Conservation (phyloP, 2,888 invertebrate species). For the Drosophila subquinaria region DNA sequence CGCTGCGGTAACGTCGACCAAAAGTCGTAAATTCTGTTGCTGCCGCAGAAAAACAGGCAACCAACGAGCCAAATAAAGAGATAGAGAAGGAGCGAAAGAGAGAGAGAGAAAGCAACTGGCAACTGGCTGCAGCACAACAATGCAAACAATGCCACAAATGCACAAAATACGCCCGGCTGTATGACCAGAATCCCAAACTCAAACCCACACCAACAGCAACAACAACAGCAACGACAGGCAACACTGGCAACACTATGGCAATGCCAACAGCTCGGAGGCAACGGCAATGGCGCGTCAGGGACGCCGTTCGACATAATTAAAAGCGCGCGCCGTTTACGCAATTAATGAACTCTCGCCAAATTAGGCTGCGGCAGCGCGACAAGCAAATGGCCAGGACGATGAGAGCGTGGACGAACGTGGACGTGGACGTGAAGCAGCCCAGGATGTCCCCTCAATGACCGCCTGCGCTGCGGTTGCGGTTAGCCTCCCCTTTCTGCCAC, state of each 20-base stretch:
- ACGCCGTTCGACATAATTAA: constrained; percentile 77
- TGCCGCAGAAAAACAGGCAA: constrained; percentile 71
- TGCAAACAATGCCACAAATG: constrained; percentile 78
- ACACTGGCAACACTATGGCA: constrained; percentile 10
- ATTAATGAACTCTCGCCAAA: constrained; percentile 80
- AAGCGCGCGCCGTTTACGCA: constrained; percentile 80
- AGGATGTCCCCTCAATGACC: constrained; percentile 55
- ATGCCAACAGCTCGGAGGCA: constrained; percentile 1
- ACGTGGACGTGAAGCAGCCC: constrained; percentile 19
- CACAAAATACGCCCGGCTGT: constrained; percentile 67
- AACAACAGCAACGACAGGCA: not conserved
- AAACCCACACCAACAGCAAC: not conserved
- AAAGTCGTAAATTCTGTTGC: constrained; percentile 76
- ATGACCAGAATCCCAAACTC: constrained; percentile 40
- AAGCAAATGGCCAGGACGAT: constrained; percentile 67
- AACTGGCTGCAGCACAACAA: constrained; percentile 61
- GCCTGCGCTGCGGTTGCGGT: constrained; percentile 63
- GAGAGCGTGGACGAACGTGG: not conserved
- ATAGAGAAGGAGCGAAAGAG: not conserved
- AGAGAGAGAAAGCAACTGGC: not conserved
- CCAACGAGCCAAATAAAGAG: constrained; percentile 4
- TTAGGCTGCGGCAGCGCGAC: constrained; percentile 78
- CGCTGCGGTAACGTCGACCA: constrained; percentile 66
- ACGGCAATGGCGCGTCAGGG: constrained; percentile 31
- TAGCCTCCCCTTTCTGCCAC: not conserved